Evolutionary conservation across 2,113 vertebrate species (phyloP), one percentile per base, ranked within the genome.

Genomic region (Cebus imitator): DNA sequence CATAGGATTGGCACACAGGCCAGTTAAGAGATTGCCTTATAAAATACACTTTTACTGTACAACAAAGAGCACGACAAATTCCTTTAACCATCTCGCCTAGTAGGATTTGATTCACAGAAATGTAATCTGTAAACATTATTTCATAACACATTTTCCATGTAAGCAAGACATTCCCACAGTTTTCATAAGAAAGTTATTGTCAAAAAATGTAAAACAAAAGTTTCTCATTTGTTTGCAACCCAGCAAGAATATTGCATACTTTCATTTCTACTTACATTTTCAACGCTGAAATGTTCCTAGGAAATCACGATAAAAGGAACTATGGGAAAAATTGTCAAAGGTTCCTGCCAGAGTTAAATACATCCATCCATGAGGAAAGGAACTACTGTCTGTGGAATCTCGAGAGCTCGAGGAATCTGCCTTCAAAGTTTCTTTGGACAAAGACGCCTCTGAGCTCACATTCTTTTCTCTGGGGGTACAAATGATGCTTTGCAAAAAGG

Each of bases 361-460:
- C 96, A 81, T 43, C 87, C 90, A 78, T 87, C 96, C 93, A 68
- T 2, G 76, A 93, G 93, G 91, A 97, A 96, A 97, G 93, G 90
- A 43, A 79, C 84, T 76, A 90, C 94, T 96, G 94, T 86, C 86
- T 89, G 87, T 18, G 93, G 97, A 97, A 52, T 90, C 87, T 86
- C 58, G 30, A 96, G 96, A 90, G 89, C 23, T 96, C 95, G 98
- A 95, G 98, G 87, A 97, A 98, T 97, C 94, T 96, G 87, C 21
- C 35, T 97, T 97, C 95, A 72, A 72, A 97, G 95, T 94, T 97
- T 87, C 93, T 96, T 97, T 57, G 37, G 97, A 98, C 98, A 98
- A 98, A 98, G 97, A 95, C 3, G 91, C 78, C 95, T 98, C 98
- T 98, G 97, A 98, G 97, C 78, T 97, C 97, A 95, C 95, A 98